phyloP scores from a whole-genome alignment of 2,797 vertebrate species.

The Tiaroga cobitis region DNA sequence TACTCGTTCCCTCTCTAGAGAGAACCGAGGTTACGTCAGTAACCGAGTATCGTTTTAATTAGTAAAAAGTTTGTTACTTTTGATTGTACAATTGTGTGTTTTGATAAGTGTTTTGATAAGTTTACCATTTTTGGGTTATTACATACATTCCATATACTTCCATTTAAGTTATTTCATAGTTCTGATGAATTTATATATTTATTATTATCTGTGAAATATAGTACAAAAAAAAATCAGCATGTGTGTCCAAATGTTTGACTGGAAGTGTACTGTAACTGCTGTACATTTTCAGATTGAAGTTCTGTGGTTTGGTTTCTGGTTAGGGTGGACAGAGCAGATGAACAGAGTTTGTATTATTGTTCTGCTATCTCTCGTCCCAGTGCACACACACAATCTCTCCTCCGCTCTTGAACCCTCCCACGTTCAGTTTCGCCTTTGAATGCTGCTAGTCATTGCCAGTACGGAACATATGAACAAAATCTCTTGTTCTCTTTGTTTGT shows the following conservation, averaged over 20 bases:
- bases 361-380: conserved; percentile 6
- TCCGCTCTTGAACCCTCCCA: conserved; percentile 43
- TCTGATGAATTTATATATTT: too few relatives aligned
- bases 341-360: conserved; percentile 39
- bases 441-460: conserved; percentile 66
- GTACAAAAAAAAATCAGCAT: background rate
- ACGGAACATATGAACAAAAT: conserved; percentile 70
- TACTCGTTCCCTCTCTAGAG: too few relatives aligned
- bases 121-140: background rate
- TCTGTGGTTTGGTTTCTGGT: conserved; percentile 2
- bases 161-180: background rate
- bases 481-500: conserved; percentile 61
- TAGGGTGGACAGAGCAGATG: conserved; percentile 23
- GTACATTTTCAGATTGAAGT: background rate
- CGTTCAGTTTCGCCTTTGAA: conserved; percentile 65
- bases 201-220: background rate
- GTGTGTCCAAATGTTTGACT: background rate
- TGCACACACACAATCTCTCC: conserved; percentile 30
- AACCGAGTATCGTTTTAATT: too few relatives aligned
- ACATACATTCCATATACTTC: background rate
- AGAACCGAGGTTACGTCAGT: too few relatives aligned
- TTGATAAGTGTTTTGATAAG: background rate
- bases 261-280: background rate
- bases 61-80: background rate
- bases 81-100: background rate